Conservation (phyloP, 2,113 vertebrate species). For the Rousettus leschenaultii region DNA sequence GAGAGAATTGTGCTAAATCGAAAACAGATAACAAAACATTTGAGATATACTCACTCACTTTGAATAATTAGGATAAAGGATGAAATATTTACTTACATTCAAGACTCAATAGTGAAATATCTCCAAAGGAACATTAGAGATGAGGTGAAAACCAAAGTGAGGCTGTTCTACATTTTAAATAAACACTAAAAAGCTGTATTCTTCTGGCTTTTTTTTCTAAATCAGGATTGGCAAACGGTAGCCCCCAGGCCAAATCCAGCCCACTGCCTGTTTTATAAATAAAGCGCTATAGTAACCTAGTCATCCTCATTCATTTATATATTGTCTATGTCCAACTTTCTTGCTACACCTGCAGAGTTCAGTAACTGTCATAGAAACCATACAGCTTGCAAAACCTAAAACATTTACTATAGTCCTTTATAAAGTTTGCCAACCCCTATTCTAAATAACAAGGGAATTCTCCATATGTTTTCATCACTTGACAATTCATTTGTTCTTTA, state of each 20-base stretch:
- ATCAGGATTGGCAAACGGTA: background rate
- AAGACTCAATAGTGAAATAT: conserved; percentile 23
- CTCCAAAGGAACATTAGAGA: conserved; percentile 27
- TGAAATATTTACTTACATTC: background rate
- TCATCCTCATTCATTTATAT: background rate
- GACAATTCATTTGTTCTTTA: background rate
- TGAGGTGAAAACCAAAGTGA: background rate
- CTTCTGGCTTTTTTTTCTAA: background rate
- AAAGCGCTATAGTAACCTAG: background rate
- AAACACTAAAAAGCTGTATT: conserved; percentile 4
- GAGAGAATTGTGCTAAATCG: background rate
- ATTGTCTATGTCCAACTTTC: background rate
- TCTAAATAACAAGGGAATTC: background rate
- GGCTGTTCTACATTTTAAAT: background rate
- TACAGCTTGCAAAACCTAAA: background rate
- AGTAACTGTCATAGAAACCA: background rate
- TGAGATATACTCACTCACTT: background rate
- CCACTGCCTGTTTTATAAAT: background rate
- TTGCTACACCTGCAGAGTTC: background rate
- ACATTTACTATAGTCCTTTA: conserved; percentile 14
- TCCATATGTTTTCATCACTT: conserved; percentile 29
- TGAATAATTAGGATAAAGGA: background rate
- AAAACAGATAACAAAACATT: conserved; percentile 10
- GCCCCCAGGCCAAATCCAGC: background rate
- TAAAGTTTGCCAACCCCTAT: background rate